phyloP scores from a whole-genome alignment of 2,888 invertebrate species.

The Chorisops tibialis region DNA sequence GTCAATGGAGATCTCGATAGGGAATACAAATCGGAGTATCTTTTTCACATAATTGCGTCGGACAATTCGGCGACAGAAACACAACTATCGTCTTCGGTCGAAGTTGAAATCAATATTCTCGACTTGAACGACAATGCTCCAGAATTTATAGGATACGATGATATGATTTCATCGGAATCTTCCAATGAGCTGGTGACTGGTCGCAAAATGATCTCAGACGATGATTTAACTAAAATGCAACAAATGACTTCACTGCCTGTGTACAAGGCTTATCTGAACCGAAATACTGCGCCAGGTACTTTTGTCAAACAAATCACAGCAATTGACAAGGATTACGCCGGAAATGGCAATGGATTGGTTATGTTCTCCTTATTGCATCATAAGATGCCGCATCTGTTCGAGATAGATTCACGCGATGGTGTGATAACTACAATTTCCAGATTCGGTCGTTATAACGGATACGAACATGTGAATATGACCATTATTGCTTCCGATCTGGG shows the following conservation, averaged over 20 bases:
- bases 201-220: slow-evolving; percentile 29
- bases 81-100: slow-evolving; percentile 67
- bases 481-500: slow-evolving; percentile 83
- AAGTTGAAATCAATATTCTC: slow-evolving; percentile 75
- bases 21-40: slow-evolving; percentile 67
- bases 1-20: slow-evolving; percentile 75
- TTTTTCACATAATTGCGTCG: slow-evolving; percentile 67
- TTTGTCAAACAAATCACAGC: slow-evolving; percentile 73
- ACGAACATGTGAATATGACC: slow-evolving; percentile 66
- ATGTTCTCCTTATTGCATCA: slow-evolving; percentile 70
- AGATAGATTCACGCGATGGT: slow-evolving; percentile 83
- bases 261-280: slow-evolving; percentile 71
- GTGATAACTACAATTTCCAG: slow-evolving; percentile 70
- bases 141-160: slow-evolving; percentile 73
- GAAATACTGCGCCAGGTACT: slow-evolving; percentile 72
- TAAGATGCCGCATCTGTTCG: slow-evolving; percentile 64
- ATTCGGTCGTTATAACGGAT: slow-evolving; percentile 48
- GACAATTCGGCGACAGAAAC: slow-evolving; percentile 65
- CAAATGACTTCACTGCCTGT: slow-evolving; percentile 57
- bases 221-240: slow-evolving; percentile 24
- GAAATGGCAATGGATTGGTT: slow-evolving; percentile 83
- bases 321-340: slow-evolving; percentile 79
- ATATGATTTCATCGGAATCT: slow-evolving; percentile 42
- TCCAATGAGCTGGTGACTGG: slow-evolving; percentile 53
- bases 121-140: slow-evolving; percentile 85